Evolutionary conservation across 2,888 invertebrate species (phyloP).

Genomic region (Melitaea athalia): DNA sequence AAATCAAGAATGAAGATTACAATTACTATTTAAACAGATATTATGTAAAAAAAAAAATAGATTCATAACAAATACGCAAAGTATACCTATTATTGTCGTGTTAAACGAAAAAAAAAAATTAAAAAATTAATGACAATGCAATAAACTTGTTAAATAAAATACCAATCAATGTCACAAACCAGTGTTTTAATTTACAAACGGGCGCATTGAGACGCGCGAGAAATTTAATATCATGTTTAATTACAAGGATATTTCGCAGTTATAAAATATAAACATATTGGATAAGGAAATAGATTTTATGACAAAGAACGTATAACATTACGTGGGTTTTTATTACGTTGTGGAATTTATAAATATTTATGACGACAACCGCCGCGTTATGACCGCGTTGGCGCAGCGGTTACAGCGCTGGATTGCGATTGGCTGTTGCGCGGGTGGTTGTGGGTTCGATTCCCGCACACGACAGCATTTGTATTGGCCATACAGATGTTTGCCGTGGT

Average conservation of each 20-base stretch:
- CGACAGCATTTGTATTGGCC: no score
- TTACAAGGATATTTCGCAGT: constrained; percentile 21
- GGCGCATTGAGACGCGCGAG: background rate
- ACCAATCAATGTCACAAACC: background rate
- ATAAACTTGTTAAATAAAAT: background rate
- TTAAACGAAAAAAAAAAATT: background rate
- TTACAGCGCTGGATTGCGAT: no score
- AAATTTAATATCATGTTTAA: constrained; percentile 19
- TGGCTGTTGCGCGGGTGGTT: no score
- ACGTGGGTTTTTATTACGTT: constrained; percentile 14
- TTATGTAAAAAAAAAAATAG: no score
- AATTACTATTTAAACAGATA: no score
- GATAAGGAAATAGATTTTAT: constrained; percentile 23
- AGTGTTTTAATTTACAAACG: background rate
- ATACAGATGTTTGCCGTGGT: no score
- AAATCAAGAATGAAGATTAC: no score
- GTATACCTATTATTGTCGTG: no score
- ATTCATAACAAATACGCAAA: background rate
- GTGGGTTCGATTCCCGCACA: no score
- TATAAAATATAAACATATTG: constrained; percentile 13
- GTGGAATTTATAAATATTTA: constrained; percentile 7
- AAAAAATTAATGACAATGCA: background rate
- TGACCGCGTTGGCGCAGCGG: no score
- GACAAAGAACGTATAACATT: constrained; percentile 15
- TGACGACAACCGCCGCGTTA: no score